Evolutionary conservation across 2,797 vertebrate genomes (phyloP).

Genomic region (Ceryle rudis): DNA sequence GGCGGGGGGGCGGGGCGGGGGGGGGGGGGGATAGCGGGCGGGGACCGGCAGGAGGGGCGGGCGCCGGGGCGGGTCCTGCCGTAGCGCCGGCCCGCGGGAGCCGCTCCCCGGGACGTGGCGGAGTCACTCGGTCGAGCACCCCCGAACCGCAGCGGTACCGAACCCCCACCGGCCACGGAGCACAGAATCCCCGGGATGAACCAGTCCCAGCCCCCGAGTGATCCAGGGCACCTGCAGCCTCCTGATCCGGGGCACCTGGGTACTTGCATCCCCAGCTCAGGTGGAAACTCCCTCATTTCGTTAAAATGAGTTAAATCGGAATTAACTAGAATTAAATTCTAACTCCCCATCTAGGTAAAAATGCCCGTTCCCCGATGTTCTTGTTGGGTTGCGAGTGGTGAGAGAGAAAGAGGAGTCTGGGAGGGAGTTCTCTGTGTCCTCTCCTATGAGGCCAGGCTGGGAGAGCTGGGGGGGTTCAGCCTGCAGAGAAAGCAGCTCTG

Average conservation of each 20-base stretch:
- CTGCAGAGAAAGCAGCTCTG: background rate
- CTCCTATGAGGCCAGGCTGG: background rate
- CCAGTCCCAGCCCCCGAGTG: rapidly evolving
- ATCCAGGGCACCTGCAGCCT: background rate
- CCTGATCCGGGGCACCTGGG: rapidly evolving
- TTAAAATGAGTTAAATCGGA: background rate
- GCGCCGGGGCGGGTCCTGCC: background rate
- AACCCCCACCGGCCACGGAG: no score
- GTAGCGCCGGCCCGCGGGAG: background rate
- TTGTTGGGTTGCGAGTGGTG: background rate
- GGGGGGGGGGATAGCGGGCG: no score
- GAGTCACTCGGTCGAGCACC: no score
- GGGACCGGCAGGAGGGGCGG: no score
- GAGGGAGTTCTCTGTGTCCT: background rate
- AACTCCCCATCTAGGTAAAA: background rate
- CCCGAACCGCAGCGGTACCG: no score
- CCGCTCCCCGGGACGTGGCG: no score
- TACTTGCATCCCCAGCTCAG: background rate
- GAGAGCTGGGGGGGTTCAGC: background rate
- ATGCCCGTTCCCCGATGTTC: background rate
- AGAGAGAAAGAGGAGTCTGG: background rate
- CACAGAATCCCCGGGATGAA: rapidly evolving
- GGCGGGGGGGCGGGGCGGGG: background rate
- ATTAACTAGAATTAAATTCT: no score
- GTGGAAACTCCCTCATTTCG: rapidly evolving